These are phyloP conservation scores for Perca flavescens DNA, from an alignment of 2,113 vertebrate genomes.

Conservation along the genomic window DNA sequence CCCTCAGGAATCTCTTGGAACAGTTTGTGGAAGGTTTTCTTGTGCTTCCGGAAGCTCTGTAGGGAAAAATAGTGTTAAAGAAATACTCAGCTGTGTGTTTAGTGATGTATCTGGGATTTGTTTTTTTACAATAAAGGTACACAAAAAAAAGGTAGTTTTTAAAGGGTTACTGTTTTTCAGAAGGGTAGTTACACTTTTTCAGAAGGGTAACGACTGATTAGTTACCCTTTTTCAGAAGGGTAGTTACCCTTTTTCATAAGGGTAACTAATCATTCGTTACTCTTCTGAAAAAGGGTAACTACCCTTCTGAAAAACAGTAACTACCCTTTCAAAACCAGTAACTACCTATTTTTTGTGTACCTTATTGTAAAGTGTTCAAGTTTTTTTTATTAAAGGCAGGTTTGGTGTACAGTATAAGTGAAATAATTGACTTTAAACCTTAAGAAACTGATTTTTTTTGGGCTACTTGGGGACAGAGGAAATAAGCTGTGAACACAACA, in stretches of 20 bases:
- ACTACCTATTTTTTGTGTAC: too few relatives aligned
- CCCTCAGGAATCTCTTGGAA: conserved; percentile 82
- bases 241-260: too few relatives aligned
- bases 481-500: background rate
- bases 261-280: too few relatives aligned
- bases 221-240: too few relatives aligned
- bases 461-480: background rate
- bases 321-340: too few relatives aligned
- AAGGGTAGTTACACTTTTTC: too few relatives aligned
- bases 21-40: conserved; percentile 83
- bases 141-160: too few relatives aligned
- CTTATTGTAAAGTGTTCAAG: too few relatives aligned
- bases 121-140: background rate
- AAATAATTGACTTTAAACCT: background rate
- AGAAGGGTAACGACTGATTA: too few relatives aligned
- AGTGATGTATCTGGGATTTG: background rate
- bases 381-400: conserved; percentile 14
- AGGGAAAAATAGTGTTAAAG: background rate
- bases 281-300: too few relatives aligned
- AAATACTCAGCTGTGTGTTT: background rate
- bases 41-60: conserved; percentile 77
- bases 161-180: too few relatives aligned
- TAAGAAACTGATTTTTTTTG: background rate
- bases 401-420: background rate
- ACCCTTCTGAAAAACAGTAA: too few relatives aligned